Percentiles rank a stretch among this genome's conserved stretches.
Conservation (phyloP, 2,888 invertebrate genomes). For the Sminthurides aquaticus region DNA sequence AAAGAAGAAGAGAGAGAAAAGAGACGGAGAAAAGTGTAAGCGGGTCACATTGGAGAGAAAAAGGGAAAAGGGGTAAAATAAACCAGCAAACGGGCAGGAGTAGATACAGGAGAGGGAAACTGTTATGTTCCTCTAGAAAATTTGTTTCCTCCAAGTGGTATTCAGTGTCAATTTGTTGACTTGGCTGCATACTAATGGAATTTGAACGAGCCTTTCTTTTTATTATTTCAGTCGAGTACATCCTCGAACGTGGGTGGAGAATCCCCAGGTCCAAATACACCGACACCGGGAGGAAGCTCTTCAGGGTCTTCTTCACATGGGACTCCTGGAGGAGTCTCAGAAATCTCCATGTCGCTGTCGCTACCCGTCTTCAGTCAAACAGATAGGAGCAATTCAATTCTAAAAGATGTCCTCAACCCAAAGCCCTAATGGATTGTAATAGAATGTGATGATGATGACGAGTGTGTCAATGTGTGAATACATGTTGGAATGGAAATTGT, state of each 20-base stretch:
- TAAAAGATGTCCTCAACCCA: constrained; percentile 56
- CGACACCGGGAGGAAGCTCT: constrained; percentile 26
- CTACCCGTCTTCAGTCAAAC: constrained; percentile 41
- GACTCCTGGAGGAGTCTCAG: too few relatives aligned
- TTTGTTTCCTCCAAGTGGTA: too few relatives aligned
- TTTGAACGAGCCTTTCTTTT: constrained; percentile 19
- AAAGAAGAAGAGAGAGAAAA: too few relatives aligned
- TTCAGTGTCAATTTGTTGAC: too few relatives aligned
- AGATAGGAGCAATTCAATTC: constrained; percentile 52
- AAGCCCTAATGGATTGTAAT: constrained; percentile 27
- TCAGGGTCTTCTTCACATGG: not conserved
- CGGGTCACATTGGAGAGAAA: too few relatives aligned
- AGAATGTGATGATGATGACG: not conserved
- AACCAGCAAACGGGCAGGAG: too few relatives aligned
- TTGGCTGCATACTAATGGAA: constrained; percentile 22
- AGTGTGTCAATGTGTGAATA: not conserved
- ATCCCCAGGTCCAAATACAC: constrained; percentile 26
- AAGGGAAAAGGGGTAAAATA: too few relatives aligned
- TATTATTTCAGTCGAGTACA: constrained; percentile 35
- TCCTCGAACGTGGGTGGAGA: constrained; percentile 31
- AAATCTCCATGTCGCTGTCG: constrained; percentile 35
- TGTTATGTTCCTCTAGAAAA: too few relatives aligned
- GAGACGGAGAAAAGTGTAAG: too few relatives aligned
- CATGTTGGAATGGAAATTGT: too few relatives aligned
- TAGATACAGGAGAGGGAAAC: too few relatives aligned